Conservation (phyloP, 2,797 vertebrate genomes). For the Acrossocheilus wenchowensis region DNA sequence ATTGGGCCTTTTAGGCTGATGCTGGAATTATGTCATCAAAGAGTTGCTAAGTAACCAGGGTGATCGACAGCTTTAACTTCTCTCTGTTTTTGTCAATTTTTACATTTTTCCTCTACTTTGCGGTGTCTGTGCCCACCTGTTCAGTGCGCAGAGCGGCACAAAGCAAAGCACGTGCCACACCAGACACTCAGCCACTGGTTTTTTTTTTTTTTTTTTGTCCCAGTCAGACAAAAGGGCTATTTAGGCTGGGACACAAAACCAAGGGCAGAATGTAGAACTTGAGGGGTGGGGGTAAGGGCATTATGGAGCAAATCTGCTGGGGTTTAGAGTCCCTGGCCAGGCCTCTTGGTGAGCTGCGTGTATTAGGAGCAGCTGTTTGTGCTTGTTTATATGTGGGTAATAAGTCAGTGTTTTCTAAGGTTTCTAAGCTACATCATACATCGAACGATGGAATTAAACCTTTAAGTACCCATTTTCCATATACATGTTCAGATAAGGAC, state of each 20-base stretch:
- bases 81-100: slow-evolving; percentile 19
- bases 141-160: slow-evolving; percentile 73
- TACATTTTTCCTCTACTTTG: slow-evolving; percentile 52
- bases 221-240: slow-evolving; percentile 77
- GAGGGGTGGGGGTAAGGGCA: slow-evolving; percentile 65
- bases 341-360: slow-evolving; percentile 37
- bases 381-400: slow-evolving; percentile 53
- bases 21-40: not conserved
- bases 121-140: slow-evolving; percentile 75
- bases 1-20: not conserved
- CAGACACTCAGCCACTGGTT: slow-evolving; percentile 70
- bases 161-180: slow-evolving; percentile 76
- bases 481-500: not conserved
- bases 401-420: slow-evolving; percentile 54
- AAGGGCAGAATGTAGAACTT: slow-evolving; percentile 71
- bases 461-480: not conserved
- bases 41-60: not conserved
- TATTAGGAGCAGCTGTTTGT: slow-evolving; percentile 39
- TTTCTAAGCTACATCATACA: not conserved
- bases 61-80: slow-evolving; percentile 27
- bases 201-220: slow-evolving; percentile 69
- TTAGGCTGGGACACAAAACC: slow-evolving; percentile 66
- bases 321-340: slow-evolving; percentile 59
- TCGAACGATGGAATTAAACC: slow-evolving; percentile 24
- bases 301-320: slow-evolving; percentile 78